Percentiles rank a stretch among this genome's conserved stretches.
These are phyloP conservation scores for Zaprionus nigranus DNA, from an alignment of 1,140 invertebrate genomes.

Conservation along the genomic window DNA sequence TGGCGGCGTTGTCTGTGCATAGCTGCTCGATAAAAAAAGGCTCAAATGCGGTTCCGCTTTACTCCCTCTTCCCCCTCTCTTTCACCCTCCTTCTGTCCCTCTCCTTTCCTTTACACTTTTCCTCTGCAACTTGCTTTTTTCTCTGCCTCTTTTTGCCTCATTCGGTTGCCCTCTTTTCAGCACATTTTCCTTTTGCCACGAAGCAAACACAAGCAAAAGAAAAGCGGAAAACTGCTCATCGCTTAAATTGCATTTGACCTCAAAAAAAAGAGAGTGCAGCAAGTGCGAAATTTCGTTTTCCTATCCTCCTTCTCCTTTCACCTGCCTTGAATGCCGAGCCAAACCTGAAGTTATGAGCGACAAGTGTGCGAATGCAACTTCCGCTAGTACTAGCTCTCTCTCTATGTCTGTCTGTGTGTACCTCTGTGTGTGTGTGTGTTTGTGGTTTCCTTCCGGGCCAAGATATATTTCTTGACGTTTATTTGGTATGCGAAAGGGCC, in stretches of 20 bases:
- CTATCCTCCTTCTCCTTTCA: slow-evolving; percentile 56
- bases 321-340: slow-evolving; percentile 66
- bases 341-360: slow-evolving; percentile 78
- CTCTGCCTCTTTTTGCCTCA: slow-evolving; percentile 9
- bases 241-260: slow-evolving; percentile 58
- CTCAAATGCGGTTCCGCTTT: slow-evolving; percentile 80
- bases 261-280: slow-evolving; percentile 32
- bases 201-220: slow-evolving; percentile 4
- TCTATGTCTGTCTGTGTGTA: not conserved
- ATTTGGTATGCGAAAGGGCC: slow-evolving; percentile 36
- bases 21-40: slow-evolving; percentile 77
- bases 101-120: slow-evolving; percentile 47
- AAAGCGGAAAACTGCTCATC: slow-evolving; percentile 34
- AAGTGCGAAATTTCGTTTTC: slow-evolving; percentile 57
- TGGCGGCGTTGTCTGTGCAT: slow-evolving; percentile 53
- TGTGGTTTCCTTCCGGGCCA: slow-evolving; percentile 36
- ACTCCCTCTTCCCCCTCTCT: slow-evolving; percentile 22
- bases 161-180: slow-evolving; percentile 50
- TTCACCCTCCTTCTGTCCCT: slow-evolving; percentile 51
- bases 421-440: not conserved
- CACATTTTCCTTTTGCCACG: slow-evolving; percentile 37
- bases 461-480: slow-evolving; percentile 55
- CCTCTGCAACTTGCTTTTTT: slow-evolving; percentile 15
- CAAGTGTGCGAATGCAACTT: slow-evolving; percentile 79
- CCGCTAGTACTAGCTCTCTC: slow-evolving; percentile 17